A percentile compares a stretch with the other conserved stretches of the same genome.
Evolutionary conservation across 2,888 invertebrate genomes (phyloP).

Genomic region (Pyrgus malvae): DNA sequence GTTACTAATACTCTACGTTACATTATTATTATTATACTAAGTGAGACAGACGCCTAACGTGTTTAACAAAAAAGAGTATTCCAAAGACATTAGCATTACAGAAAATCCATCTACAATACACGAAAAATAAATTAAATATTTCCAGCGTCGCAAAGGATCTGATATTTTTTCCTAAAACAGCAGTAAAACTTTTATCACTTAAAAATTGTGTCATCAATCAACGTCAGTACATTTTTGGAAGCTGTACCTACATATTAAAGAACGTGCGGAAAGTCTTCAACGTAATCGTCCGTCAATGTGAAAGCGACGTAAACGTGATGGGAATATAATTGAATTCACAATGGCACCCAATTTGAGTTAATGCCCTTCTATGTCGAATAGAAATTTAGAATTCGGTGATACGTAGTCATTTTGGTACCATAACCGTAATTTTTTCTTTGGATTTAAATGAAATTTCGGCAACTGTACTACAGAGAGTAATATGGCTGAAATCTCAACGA

Average conservation of each 20-base stretch:
- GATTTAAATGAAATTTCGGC: too few relatives aligned
- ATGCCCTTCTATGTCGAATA: not conserved
- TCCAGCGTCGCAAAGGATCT: not conserved
- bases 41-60: not conserved
- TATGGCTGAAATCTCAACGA: too few relatives aligned
- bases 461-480: too few relatives aligned
- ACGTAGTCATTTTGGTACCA: slow-evolving; percentile 16
- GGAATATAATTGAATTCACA: slow-evolving; percentile 17
- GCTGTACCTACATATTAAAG: slow-evolving; percentile 6
- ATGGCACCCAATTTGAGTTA: not conserved
- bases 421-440: too few relatives aligned
- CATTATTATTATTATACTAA: too few relatives aligned
- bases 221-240: slow-evolving; percentile 23
- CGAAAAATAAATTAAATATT: not conserved
- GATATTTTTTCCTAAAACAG: not conserved
- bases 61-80: not conserved
- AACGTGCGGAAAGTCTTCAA: slow-evolving; percentile 1
- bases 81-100: too few relatives aligned
- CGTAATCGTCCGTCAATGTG: slow-evolving; percentile 7
- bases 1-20: too few relatives aligned
- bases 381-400: slow-evolving; percentile 8
- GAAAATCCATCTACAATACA: not conserved
- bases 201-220: slow-evolving; percentile 20
- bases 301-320: slow-evolving; percentile 10
- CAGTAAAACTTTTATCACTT: slow-evolving; percentile 12